Evolutionary conservation across 2,888 invertebrate species (phyloP).

Genomic region (Ochropleura plecta): DNA sequence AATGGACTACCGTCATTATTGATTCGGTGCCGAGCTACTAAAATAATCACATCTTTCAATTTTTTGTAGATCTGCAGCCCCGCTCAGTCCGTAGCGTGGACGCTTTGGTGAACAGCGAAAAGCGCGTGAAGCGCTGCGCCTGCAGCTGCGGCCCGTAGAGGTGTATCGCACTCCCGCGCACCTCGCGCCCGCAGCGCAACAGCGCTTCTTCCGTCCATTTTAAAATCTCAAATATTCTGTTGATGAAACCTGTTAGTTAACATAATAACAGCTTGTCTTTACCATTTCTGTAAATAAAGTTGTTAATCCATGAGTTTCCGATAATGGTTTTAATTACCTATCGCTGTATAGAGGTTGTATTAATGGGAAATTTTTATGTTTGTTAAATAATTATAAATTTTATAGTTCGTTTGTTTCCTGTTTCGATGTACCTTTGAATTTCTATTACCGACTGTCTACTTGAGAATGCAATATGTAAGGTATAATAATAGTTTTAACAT

Average conservation of each 20-base stretch:
- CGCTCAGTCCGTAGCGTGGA: conserved; percentile 92
- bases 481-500: conserved; percentile 61
- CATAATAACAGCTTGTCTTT: conserved; percentile 67
- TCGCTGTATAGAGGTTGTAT: conserved; percentile 72
- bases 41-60: conserved; percentile 50
- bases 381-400: conserved; percentile 79
- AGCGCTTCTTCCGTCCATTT: conserved; percentile 75
- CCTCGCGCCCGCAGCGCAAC: conserved; percentile 34
- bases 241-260: conserved; percentile 64
- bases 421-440: conserved; percentile 61
- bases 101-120: conserved; percentile 89
- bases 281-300: conserved; percentile 83
- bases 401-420: conserved; percentile 72
- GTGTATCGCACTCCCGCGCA: conserved; percentile 36
- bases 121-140: conserved; percentile 94
- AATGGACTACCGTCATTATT: conserved; percentile 1
- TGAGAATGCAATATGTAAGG: conserved; percentile 66
- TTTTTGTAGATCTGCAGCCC: conserved; percentile 94
- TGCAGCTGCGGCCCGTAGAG: conserved; percentile 93
- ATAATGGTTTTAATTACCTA: conserved; percentile 77
- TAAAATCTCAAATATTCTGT: conserved; percentile 67
- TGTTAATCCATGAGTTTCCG: conserved; percentile 77
- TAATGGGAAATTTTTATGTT: conserved; percentile 77
- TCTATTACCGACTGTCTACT: conserved; percentile 60
- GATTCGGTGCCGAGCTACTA: not conserved